Evolutionary conservation across 2,113 vertebrate genomes (phyloP).

Genomic region (Pangasianodon hypophthalmus): DNA sequence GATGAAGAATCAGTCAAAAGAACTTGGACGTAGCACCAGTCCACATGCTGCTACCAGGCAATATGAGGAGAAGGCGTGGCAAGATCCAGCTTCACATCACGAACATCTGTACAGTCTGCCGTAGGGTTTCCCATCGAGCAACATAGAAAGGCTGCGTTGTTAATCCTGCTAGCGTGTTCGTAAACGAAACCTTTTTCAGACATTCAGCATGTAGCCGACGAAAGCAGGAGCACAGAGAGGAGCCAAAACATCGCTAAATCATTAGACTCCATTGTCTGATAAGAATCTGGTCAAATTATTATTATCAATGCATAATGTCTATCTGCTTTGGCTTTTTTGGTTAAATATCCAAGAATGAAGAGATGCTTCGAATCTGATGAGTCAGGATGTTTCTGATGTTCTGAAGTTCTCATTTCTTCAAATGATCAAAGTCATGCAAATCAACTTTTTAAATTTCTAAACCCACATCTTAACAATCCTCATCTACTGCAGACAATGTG

Average conservation of each 20-base stretch:
- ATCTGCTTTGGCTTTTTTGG: background rate
- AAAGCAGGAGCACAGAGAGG: background rate
- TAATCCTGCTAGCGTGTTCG: no score
- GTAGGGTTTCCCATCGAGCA: background rate
- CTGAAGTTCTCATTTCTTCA: background rate
- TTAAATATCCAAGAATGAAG: background rate
- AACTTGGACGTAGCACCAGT: background rate
- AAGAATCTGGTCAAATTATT: background rate
- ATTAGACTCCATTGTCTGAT: background rate
- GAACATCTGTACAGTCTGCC: background rate
- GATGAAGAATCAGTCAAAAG: background rate
- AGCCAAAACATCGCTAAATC: background rate
- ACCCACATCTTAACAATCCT: background rate
- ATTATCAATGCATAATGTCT: background rate
- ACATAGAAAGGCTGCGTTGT: rapidly evolving
- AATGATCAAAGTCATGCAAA: background rate
- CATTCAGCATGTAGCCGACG: background rate
- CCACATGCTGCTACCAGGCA: background rate
- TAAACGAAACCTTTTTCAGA: background rate
- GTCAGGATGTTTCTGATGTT: background rate
- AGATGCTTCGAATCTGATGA: background rate
- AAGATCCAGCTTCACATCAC: background rate
- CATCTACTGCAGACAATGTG: background rate
- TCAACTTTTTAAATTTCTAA: background rate
- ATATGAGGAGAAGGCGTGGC: background rate